Evolutionary conservation across 2,888 invertebrate genomes (phyloP).

Genomic region (Aplocera efformata): DNA sequence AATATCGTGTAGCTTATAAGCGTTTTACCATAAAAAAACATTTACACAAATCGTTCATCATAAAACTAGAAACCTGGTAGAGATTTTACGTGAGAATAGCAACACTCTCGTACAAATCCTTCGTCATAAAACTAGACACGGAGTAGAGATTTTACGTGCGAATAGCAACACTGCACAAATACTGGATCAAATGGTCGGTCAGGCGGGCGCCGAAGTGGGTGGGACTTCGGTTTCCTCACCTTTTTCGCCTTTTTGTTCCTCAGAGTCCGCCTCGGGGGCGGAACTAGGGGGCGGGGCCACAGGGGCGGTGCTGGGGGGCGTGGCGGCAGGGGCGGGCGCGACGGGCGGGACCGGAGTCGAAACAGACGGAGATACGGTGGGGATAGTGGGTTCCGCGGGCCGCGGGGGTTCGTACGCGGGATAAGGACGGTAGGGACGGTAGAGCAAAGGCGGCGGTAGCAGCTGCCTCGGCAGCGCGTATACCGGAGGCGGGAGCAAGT

Average conservation of each 20-base stretch:
- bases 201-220: slow-evolving; percentile 12
- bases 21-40: too few species aligned
- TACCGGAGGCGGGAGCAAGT: slow-evolving; percentile 43
- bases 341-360: slow-evolving; percentile 31
- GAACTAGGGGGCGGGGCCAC: slow-evolving; percentile 14
- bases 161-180: slow-evolving; percentile 17
- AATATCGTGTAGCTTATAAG: too few species aligned
- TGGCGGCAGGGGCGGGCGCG: slow-evolving; percentile 12
- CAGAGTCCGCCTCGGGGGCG: slow-evolving; percentile 9
- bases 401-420: slow-evolving; percentile 35
- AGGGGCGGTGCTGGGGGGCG: slow-evolving; percentile 29
- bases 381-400: slow-evolving; percentile 30
- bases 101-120: too few species aligned
- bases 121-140: slow-evolving; percentile 5
- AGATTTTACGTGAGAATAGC: too few species aligned
- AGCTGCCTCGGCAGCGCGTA: slow-evolving; percentile 46
- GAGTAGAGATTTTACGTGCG: slow-evolving; percentile 12
- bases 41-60: too few species aligned
- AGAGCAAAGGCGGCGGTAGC: slow-evolving; percentile 56
- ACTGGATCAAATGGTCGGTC: slow-evolving; percentile 18
- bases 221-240: neutral
- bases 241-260: slow-evolving; percentile 15
- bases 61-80: too few species aligned
- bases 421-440: slow-evolving; percentile 59
- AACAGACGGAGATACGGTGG: slow-evolving; percentile 20